These are phyloP conservation scores for Grus americana DNA, from an alignment of 2,113 vertebrate species.

Conservation along the genomic window DNA sequence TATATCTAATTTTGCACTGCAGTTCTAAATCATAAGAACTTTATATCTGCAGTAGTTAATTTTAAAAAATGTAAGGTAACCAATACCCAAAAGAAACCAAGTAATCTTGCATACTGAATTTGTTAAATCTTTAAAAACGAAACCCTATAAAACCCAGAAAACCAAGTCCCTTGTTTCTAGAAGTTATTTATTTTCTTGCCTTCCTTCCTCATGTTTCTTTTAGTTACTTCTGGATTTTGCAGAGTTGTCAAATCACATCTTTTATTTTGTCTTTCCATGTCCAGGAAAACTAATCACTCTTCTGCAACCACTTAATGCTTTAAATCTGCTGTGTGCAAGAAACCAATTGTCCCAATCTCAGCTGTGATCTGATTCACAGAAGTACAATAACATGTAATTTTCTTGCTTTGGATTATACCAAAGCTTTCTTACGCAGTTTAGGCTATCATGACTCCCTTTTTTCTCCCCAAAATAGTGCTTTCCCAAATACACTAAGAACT, in stretches of 20 bases:
- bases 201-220: neutral
- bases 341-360: slow-evolving; percentile 19
- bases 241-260: neutral
- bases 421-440: neutral
- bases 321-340: slow-evolving; percentile 1
- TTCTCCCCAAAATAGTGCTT: neutral
- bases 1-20: neutral
- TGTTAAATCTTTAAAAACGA: neutral
- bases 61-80: neutral
- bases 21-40: neutral
- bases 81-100: neutral
- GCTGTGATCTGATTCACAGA: slow-evolving; percentile 26
- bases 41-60: neutral
- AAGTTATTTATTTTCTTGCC: neutral
- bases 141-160: neutral
- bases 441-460: neutral
- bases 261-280: slow-evolving; percentile 7
- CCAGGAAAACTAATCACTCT: slow-evolving; percentile 4
- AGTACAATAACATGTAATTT: slow-evolving; percentile 21
- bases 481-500: neutral
- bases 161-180: neutral
- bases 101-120: neutral
- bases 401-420: slow-evolving; percentile 1
- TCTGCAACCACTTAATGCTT: slow-evolving; percentile 2
- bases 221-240: neutral